phyloP scores from a whole-genome alignment of 2,113 vertebrate genomes.

The Archilochus colubris region DNA sequence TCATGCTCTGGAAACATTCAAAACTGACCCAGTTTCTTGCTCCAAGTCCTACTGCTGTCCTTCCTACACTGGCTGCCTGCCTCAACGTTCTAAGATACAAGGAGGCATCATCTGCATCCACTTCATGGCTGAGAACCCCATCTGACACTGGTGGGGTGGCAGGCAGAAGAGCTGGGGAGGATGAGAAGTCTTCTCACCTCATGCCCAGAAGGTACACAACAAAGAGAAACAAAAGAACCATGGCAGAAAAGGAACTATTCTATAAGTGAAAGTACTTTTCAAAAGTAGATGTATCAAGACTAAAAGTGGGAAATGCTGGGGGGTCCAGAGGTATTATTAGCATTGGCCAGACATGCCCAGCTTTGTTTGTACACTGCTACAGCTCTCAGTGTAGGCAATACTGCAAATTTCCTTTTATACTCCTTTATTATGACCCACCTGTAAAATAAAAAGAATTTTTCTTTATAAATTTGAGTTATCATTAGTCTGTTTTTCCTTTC shows the following conservation, averaged over 20 bases:
- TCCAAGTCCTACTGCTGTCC: neutral
- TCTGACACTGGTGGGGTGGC: neutral
- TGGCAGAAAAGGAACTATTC: neutral
- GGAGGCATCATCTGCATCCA: neutral
- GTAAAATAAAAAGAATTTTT: neutral
- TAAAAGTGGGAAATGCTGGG: neutral
- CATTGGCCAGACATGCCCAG: rapidly evolving
- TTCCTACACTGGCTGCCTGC: neutral
- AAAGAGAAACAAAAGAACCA: neutral
- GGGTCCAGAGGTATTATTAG: neutral
- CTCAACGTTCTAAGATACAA: neutral
- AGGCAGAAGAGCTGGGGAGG: neutral
- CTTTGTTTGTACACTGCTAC: rapidly evolving
- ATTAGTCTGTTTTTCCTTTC: neutral
- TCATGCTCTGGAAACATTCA: neutral
- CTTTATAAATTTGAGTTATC: neutral
- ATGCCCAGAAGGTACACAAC: neutral
- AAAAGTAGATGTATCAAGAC: neutral
- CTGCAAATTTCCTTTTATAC: neutral
- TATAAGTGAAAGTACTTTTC: neutral
- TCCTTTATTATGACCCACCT: neutral
- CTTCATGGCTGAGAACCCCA: neutral
- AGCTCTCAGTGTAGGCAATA: neutral
- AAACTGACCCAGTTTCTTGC: neutral
- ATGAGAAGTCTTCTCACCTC: neutral